Base-by-base conservation (phyloP, 2,797 vertebrate genomes). In the Melanotaenia maccullochi region DNA sequence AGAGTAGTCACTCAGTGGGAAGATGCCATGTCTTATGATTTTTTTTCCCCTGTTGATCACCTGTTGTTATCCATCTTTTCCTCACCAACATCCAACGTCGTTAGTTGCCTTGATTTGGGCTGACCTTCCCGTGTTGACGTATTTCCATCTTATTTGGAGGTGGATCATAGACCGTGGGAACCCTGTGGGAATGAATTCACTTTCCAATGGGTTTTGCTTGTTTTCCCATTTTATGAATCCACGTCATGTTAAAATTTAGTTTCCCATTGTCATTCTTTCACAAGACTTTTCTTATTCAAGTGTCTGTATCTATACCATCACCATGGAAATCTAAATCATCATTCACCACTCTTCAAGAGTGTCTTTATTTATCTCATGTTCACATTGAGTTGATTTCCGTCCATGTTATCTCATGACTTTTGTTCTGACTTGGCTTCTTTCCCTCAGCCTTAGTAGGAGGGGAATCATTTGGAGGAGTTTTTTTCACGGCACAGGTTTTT, bases 341-440 rank as follows among this genome's bases (percentile, higher is more conserved):
- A 65, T 25, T 81, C 82, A 79, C 76, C 75, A 70, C 75, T 90
- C 89, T 71, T 84, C 72, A 83, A 84, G 81, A 79, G 20, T 85
- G 66, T 92, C 78, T 85, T 82, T 79, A 58, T 85, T 87, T 86
- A 73, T 65, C 68, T 83, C 89, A 89, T 90, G 76, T 58, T 84
- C 88, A 85, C 79, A 22, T 90, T 92, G 58, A 60, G 78, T 93
- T 92, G 71, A 55, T 85, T 79, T 87, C 68, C 79, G 84, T 89
- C 89, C 86, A 87, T 92, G 86, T 92, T 89, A 72, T 87, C 76
- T 89, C 91, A 93, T 93, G 86, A 87, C 90, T 93, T 92, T 85
- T 88, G 79, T 93, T 94, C 93, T 91, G 91, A 93, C 92, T 91
- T 92, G 92, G 91, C 92, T 90, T 94, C 92, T 93, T 89, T 93